Percentiles rank a stretch among this genome's conserved stretches.
These are phyloP conservation scores for Noctua janthina DNA, from an alignment of 2,888 invertebrate species.

Conservation along the genomic window DNA sequence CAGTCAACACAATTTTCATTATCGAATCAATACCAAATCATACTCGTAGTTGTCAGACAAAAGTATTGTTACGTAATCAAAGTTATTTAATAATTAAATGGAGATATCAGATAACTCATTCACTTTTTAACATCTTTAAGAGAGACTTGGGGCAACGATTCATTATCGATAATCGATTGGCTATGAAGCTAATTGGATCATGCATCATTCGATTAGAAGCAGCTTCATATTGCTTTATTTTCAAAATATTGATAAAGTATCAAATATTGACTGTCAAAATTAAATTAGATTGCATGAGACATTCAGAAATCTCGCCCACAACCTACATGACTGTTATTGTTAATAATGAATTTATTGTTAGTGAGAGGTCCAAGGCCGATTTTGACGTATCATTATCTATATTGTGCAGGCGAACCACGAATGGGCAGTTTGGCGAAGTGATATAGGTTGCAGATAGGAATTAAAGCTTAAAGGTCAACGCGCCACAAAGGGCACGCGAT, in stretches of 20 bases:
- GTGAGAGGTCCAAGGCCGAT: slow-evolving; percentile 83
- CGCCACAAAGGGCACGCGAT: slow-evolving; percentile 77
- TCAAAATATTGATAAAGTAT: slow-evolving; percentile 32
- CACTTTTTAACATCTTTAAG: slow-evolving; percentile 31
- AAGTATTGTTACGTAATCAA: slow-evolving; percentile 37
- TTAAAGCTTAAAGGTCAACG: slow-evolving; percentile 78
- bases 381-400: slow-evolving; percentile 78
- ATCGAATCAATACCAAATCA: slow-evolving; percentile 12
- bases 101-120: slow-evolving; percentile 38
- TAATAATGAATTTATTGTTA: slow-evolving; percentile 79
- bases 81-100: slow-evolving; percentile 46
- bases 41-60: slow-evolving; percentile 6
- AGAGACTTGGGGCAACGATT: not conserved
- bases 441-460: slow-evolving; percentile 79
- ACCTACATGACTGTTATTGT: slow-evolving; percentile 72
- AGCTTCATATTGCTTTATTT: not conserved
- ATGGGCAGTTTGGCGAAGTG: slow-evolving; percentile 79
- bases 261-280: slow-evolving; percentile 60
- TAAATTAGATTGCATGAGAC: slow-evolving; percentile 69
- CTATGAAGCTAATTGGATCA: slow-evolving; percentile 12
- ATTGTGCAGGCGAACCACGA: slow-evolving; percentile 75
- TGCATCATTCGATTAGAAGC: slow-evolving; percentile 1
- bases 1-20: slow-evolving; percentile 17
- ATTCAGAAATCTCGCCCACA: slow-evolving; percentile 70
- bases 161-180: slow-evolving; percentile 7